phyloP scores from a whole-genome alignment of 2,797 vertebrate genomes.

The Sebastes hopkinsi region DNA sequence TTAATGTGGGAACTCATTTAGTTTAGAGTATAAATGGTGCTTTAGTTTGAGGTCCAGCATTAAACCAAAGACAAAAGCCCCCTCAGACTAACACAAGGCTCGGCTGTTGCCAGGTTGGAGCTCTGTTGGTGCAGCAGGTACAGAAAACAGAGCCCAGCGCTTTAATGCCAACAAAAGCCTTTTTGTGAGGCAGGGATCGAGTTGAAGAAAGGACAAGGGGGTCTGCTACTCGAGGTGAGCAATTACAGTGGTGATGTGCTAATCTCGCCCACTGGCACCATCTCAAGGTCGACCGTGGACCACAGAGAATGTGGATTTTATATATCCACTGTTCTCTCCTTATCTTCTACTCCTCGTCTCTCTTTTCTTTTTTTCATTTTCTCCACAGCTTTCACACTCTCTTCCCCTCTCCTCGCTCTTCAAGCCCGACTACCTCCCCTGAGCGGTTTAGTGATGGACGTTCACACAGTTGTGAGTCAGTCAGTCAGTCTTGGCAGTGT shows the following conservation, averaged over 20 bases:
- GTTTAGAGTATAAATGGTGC: constrained; percentile 42
- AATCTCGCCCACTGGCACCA: constrained; percentile 64
- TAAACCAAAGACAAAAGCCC: constrained; percentile 27
- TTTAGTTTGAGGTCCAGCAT: constrained; percentile 26
- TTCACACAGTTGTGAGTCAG: constrained; percentile 40
- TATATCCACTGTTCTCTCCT: background rate
- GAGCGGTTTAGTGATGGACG: constrained; percentile 20
- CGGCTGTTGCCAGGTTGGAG: constrained; percentile 48
- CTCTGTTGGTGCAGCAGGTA: constrained; percentile 58
- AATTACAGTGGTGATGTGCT: constrained; percentile 74
- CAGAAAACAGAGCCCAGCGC: constrained; percentile 56
- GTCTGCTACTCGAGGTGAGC: constrained; percentile 71
- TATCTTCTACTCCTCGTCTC: constrained; percentile 16
- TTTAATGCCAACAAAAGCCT: constrained; percentile 68
- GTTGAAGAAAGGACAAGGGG: constrained; percentile 64
- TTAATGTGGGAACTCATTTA: constrained; percentile 46
- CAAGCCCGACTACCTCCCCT: background rate
- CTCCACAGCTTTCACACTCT: constrained; percentile 5
- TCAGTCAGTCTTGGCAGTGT: constrained; percentile 19
- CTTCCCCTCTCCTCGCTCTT: background rate
- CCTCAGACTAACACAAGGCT: constrained; percentile 13
- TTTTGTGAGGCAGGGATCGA: constrained; percentile 64
- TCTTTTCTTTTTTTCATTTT: constrained; percentile 19
- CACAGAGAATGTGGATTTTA: constrained; percentile 44
- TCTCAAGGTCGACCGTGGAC: constrained; percentile 62